These are phyloP conservation scores for Leptoclinus maculatus DNA, from an alignment of 2,797 vertebrate genomes.

Conservation along the genomic window DNA sequence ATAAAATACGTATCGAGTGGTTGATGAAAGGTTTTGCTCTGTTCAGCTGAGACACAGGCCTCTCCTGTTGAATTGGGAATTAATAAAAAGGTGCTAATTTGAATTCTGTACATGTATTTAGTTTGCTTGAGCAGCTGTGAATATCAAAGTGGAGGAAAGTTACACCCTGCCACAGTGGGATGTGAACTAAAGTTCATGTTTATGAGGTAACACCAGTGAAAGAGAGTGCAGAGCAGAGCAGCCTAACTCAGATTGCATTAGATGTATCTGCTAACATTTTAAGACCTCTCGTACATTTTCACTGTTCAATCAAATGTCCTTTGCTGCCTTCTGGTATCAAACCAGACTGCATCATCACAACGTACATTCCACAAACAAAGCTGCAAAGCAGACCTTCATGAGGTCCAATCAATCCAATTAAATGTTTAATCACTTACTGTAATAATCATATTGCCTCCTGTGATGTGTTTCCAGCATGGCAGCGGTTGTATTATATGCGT, in stretches of 20 bases:
- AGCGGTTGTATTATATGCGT: neutral
- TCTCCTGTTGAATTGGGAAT: neutral
- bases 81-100: neutral
- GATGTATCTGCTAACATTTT: neutral
- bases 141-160: slow-evolving; percentile 19
- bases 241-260: neutral
- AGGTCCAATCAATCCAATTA: neutral
- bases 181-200: slow-evolving; percentile 4
- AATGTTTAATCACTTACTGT: neutral
- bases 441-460: neutral
- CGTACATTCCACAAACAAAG: neutral
- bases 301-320: neutral
- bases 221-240: neutral
- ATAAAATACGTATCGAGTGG: no score
- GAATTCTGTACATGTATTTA: slow-evolving; percentile 11
- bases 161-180: slow-evolving; percentile 12
- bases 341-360: neutral
- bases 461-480: neutral
- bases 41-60: neutral
- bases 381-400: neutral
- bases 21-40: no score
- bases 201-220: neutral
- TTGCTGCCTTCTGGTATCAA: neutral
- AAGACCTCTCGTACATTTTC: neutral
- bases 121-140: slow-evolving; percentile 1